Percentiles rank a stretch among this genome's conserved stretches.
phyloP scores from a whole-genome alignment of 1,140 invertebrate species.

The Brachionus calyciflorus region DNA sequence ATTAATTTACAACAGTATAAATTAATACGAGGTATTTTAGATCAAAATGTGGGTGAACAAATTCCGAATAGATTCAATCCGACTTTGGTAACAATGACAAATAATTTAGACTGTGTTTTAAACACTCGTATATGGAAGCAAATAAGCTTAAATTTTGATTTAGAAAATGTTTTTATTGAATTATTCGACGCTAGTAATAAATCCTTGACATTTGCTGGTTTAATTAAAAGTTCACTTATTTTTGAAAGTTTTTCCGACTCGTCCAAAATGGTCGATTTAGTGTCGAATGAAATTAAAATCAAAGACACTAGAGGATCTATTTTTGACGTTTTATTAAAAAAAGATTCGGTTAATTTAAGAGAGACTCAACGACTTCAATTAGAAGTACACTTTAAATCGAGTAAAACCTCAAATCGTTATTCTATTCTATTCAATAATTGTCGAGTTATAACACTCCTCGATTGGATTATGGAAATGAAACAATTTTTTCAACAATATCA shows the following conservation, averaged over 20 bases:
- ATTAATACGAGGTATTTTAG: constrained; percentile 78
- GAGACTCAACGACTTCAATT: constrained; percentile 11
- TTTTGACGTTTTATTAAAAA: constrained; percentile 27
- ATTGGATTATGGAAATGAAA: constrained; percentile 43
- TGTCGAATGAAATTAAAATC: constrained; percentile 35
- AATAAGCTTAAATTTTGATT: constrained; percentile 75
- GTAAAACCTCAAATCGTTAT: constrained; percentile 13
- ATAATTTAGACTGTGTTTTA: constrained; percentile 53
- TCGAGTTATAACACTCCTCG: not conserved
- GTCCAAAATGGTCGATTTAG: constrained; percentile 28
- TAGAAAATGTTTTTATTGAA: constrained; percentile 80
- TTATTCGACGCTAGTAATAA: constrained; percentile 61
- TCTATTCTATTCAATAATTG: constrained; percentile 41
- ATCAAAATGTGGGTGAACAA: constrained; percentile 86
- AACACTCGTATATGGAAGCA: constrained; percentile 67
- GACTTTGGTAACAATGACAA: constrained; percentile 54
- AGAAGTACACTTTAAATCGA: constrained; percentile 21
- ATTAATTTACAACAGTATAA: constrained; percentile 81
- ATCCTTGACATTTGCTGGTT: not conserved
- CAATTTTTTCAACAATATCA: not conserved
- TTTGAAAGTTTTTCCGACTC: constrained; percentile 45
- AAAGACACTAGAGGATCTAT: not conserved
- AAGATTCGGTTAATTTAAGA: not conserved
- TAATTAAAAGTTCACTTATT: constrained; percentile 5
- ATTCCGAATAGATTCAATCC: constrained; percentile 67